Evolutionary conservation across 53 echinoderm and acorn worm genomes (phyloP), one percentile per base, ranked within the genome.

Genomic region (Paracentrotus lividus): DNA sequence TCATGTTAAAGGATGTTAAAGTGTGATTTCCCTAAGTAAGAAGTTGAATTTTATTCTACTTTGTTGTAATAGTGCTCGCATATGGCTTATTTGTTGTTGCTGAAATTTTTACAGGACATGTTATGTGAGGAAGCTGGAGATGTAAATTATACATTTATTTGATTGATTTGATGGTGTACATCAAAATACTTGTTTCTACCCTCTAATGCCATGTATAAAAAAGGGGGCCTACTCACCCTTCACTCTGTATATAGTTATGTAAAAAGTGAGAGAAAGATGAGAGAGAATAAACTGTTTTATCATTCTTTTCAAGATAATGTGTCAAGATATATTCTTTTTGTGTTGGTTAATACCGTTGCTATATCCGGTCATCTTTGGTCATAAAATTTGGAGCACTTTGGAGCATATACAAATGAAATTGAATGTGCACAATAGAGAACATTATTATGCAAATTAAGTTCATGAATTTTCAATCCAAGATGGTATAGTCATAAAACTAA

Each of bases 221-320:
- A 81, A 18, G 42, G 42, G 40, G 49, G 81, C 47, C 44, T 81
- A 24, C 44, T 81, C 81, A 81, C 44, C 47, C 5, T 45, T 47
- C 81, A 81, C 81, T 51, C 8, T 90, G 72, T 90, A 90, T 27
- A 90, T 68, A 90, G 53, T 90, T 32, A 67, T 90, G 90, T 92
- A 92, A 52, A 92, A 78, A 78, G 56, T 78, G 77, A 92, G 72
- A 75, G 69, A 66, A 34, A 64, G 90, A 64, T 67, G 81, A 92
- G 81, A 92, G 58, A 92, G 81, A 92, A 78, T 92, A 92, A 92
- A 92, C 56, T 81, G 92, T 92, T 92, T 92, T 92, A 92, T 92
- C 92, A 92, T 92, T 92, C 92, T 92, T 92, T 92, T 92, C 77
- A 78, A 78, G 33, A 78, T 51, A 44, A 45, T 65, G 61, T 14